Conservation (phyloP, 1,140 invertebrate genomes). For the Micrasema longulum region DNA sequence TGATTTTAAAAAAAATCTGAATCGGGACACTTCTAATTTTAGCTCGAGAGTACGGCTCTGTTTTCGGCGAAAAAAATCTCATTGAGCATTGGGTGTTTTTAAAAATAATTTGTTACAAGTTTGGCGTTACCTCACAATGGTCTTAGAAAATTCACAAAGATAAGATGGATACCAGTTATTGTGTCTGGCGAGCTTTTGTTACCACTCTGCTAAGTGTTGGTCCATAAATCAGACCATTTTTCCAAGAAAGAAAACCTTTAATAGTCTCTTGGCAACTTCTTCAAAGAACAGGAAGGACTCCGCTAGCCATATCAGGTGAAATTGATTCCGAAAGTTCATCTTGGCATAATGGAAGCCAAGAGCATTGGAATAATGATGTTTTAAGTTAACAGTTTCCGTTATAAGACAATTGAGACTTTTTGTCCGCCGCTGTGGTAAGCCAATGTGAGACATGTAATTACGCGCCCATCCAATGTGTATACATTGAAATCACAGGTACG, state of each 20-base stretch:
- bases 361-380: neutral
- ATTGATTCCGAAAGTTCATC: constrained; percentile 18
- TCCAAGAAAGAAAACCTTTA: neutral
- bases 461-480: too few relatives aligned
- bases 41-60: neutral
- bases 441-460: too few relatives aligned
- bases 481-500: too few relatives aligned
- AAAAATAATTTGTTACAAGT: constrained; percentile 27
- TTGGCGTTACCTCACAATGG: neutral
- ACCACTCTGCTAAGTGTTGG: constrained; percentile 9
- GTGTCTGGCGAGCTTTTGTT: neutral
- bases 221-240: constrained; percentile 13
- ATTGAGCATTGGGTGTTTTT: neutral
- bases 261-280: neutral
- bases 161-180: neutral
- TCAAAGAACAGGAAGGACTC: constrained; percentile 7
- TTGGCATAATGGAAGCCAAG: constrained; percentile 10
- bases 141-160: neutral
- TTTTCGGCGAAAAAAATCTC: neutral
- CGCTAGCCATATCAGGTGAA: neutral
- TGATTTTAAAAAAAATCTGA: too few relatives aligned
- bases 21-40: too few relatives aligned
- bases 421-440: too few relatives aligned
- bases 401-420: too few relatives aligned
- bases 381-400: neutral